Evolutionary conservation across 2,113 vertebrate genomes (phyloP), one percentile per base, ranked within the genome.

Genomic region (Prionailurus viverrinus): DNA sequence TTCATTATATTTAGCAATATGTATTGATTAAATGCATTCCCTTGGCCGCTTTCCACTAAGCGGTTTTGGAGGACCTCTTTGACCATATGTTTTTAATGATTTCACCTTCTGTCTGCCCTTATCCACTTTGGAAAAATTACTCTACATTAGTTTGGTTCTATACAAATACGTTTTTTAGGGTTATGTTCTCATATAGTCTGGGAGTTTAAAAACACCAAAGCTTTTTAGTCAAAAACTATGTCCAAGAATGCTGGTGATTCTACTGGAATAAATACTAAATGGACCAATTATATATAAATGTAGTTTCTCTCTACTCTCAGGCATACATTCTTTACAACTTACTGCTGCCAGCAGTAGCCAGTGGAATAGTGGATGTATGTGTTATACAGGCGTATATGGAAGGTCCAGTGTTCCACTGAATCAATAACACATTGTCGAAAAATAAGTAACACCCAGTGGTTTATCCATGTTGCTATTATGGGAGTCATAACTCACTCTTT

Each of bases 41-140:
- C 86, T 96, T 95, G 92, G 82, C 89, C 71, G 36, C 71, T 51
- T 95, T 96, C 95, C 94, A 95, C 68, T 6, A 36, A 65, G 41
- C 78, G 41, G 41, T 39, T 88, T 84, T 27, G 27, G 61, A 96
- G 83, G 87, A 74, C 51, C 58, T 84, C 68, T 45, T 81, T 87
- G 83, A 36, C 93, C 96, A 73, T 90, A 29, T 95, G 96, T 97
- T 97, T 98, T 94, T 95, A 73, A 96, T 97, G 86, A 97, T 48
- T 95, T 97, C 87, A 95, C 79, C 92, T 96, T 92, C 95, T 95
- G 58, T 96, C 96, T 98, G n/a, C 76, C 55, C 39, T 91, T 96
- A 73, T 58, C 80, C 81, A 71, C 90, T 95, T 92, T 92, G 18
- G 63, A 96, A 95, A 95, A 96, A 89, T 79, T 58, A 61, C 65